phyloP scores from a whole-genome alignment of 2,888 invertebrate species.

The Clusia tigrina region DNA sequence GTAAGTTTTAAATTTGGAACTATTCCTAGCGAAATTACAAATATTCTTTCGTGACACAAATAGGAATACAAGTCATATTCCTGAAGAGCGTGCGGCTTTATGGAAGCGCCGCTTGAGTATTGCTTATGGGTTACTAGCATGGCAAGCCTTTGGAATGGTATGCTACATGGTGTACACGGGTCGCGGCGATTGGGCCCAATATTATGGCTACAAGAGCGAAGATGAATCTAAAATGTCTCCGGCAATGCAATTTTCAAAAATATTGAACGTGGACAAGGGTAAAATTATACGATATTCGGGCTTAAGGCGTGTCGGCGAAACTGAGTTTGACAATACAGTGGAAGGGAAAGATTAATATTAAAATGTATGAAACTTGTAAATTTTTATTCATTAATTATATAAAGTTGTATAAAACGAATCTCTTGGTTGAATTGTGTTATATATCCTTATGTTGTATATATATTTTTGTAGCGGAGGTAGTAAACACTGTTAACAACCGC shows the following conservation, averaged over 20 bases:
- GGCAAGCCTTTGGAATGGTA: slow-evolving; percentile 77
- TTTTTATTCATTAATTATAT: too few relatives aligned
- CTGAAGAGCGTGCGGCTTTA: slow-evolving; percentile 66
- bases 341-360: slow-evolving; percentile 17
- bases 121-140: slow-evolving; percentile 72
- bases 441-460: neutral
- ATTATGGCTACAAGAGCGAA: slow-evolving; percentile 71
- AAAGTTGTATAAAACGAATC: too few relatives aligned
- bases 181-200: slow-evolving; percentile 74
- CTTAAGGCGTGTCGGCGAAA: slow-evolving; percentile 52
- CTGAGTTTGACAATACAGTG: slow-evolving; percentile 47
- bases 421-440: neutral
- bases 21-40: too few relatives aligned
- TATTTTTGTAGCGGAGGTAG: too few relatives aligned
- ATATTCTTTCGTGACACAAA: too few relatives aligned
- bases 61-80: slow-evolving; percentile 66
- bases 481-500: too few relatives aligned
- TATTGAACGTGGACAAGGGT: slow-evolving; percentile 57
- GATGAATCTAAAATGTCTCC: slow-evolving; percentile 69
- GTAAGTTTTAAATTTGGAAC: too few relatives aligned
- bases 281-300: slow-evolving; percentile 60
- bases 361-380: too few relatives aligned
- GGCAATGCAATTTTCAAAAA: slow-evolving; percentile 56
- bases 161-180: slow-evolving; percentile 69
- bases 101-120: slow-evolving; percentile 73